A percentile compares a stretch with the other conserved stretches of the same genome.
These are phyloP conservation scores for Agrilus mali DNA, from an alignment of 2,888 invertebrate genomes.

Conservation along the genomic window DNA sequence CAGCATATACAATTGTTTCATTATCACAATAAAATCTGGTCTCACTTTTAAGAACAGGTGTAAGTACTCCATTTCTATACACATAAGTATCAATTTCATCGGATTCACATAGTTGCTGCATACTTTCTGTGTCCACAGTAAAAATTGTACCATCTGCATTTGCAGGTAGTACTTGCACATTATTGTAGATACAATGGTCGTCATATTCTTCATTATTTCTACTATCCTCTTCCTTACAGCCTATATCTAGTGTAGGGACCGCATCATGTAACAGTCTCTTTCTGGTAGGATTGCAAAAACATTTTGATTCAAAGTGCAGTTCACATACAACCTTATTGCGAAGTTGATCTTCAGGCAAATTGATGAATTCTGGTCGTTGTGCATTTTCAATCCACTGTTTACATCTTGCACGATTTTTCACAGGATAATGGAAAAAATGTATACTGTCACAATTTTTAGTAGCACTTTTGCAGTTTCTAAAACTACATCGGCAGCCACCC, in stretches of 20 bases:
- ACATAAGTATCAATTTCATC: conserved; percentile 25
- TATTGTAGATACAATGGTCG: conserved; percentile 9
- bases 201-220: conserved; percentile 2
- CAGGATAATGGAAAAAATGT: conserved; percentile 51
- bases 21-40: too few relatives aligned
- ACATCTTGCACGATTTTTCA: conserved; percentile 44
- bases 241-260: conserved; percentile 38
- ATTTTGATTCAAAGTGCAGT: conserved; percentile 43
- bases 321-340: conserved; percentile 49
- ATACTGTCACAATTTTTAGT: conserved; percentile 30
- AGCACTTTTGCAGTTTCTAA: conserved; percentile 39
- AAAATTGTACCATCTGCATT: conserved; percentile 28
- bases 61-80: conserved; percentile 25
- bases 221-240: conserved; percentile 13
- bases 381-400: conserved; percentile 46
- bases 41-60: conserved; percentile 15
- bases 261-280: conserved; percentile 42
- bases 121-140: conserved; percentile 25
- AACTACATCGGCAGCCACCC: conserved; percentile 49
- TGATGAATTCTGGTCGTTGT: conserved; percentile 38
- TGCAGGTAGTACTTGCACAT: conserved; percentile 24
- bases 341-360: conserved; percentile 43
- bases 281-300: conserved; percentile 41
- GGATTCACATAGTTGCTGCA: conserved; percentile 16
- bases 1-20: too few relatives aligned